Evolutionary conservation across 2,113 vertebrate species (phyloP).

Genomic region (Sinosuthora webbiana): DNA sequence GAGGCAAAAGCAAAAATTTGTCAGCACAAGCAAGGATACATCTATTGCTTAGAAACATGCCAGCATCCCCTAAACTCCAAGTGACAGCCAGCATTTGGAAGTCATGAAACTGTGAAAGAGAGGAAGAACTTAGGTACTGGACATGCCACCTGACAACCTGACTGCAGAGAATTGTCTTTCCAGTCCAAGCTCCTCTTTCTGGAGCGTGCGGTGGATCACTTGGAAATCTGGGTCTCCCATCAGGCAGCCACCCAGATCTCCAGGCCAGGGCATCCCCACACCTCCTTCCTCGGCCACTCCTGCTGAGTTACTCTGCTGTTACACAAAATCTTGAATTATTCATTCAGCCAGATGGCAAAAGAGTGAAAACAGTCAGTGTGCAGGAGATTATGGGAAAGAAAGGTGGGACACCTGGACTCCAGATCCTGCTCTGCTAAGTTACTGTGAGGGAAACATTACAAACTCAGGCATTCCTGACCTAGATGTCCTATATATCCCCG

Average conservation of each 20-base stretch:
- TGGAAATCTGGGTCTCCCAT: neutral
- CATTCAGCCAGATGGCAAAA: constrained; percentile 20
- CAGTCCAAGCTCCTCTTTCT: neutral
- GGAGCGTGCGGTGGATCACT: neutral
- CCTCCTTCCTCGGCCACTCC: neutral
- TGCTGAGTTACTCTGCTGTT: neutral
- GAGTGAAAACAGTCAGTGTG: neutral
- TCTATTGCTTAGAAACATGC: neutral
- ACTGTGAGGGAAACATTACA: neutral
- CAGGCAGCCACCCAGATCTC: neutral
- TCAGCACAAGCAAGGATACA: neutral
- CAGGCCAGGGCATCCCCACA: neutral
- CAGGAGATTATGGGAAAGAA: neutral
- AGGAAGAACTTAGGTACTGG: neutral
- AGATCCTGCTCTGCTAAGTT: neutral
- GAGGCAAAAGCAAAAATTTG: neutral
- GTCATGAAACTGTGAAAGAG: neutral
- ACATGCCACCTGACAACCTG: rapidly evolving
- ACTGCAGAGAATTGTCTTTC: neutral
- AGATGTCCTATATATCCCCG: neutral
- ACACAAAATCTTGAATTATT: constrained; percentile 14
- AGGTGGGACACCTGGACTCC: neutral
- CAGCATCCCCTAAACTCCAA: neutral
- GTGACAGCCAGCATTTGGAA: neutral
- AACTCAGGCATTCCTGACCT: neutral